Evolutionary conservation across 1,140 invertebrate species (phyloP), one percentile per base, ranked within the genome.

Genomic region (Magallana angulata): DNA sequence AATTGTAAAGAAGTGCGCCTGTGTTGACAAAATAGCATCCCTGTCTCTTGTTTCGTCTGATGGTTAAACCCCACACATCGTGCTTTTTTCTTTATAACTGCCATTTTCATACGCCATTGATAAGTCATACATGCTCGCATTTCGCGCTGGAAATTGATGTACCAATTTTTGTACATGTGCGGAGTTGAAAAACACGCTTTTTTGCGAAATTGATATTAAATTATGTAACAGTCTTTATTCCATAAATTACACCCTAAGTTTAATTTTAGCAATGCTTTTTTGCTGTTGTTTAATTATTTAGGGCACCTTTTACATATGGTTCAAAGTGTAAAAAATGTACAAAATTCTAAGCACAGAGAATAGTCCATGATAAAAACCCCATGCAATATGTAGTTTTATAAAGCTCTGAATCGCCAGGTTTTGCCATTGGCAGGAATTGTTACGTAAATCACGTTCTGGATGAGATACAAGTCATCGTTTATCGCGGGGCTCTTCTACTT

Each of bases 391-490:
- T 48, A 71, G 18, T 30, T 18, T 76, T 76, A 30, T 76, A 30
- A 76, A 76, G 36, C 68, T 30, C 36, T 30, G 24, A 36, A 30
- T 76, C 14, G 18, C 68, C 68, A 30, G 68, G 68, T 76, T 30
- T 12, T 76, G 68, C 68, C 68, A 76, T 76, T 76, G 68, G 68
- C 68, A 76, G 36, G 68, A 76, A 76, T 76, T 24, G 68, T 76
- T 76, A 76, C 68, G 68, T 76, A 76, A 76, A 76, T 76, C 68
- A 76, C 24, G 68, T 76, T 76, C 24, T 30, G 68, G 68, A 76
- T 36, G 68, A 76, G 68, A 76, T 76, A 76, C 68, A 76, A 76
- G 68, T 76, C 68, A 76, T 76, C 68, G 68, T 76, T 76, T 76
- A 76, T 76, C 68, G 68, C 57, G 16, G 7, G 24, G 16, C 81